Conservation (phyloP, 2,113 vertebrate genomes). For the Equus przewalskii region DNA sequence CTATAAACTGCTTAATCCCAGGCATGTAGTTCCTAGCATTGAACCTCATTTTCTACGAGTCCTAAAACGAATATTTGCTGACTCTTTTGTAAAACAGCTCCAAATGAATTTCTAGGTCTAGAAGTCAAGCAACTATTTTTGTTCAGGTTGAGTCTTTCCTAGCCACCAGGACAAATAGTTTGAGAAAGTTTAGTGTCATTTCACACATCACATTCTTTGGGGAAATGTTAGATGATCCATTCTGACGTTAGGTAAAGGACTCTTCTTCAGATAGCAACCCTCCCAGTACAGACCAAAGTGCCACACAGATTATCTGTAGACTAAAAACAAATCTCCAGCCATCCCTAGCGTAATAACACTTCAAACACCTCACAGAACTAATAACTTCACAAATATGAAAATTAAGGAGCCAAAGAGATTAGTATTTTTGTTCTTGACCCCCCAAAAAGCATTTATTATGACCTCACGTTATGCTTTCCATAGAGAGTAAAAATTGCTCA, state of each 20-base stretch:
- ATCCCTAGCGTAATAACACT: not conserved
- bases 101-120: conserved; percentile 26
- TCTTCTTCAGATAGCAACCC: not conserved
- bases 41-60: not conserved
- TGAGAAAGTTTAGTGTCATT: conserved; percentile 18
- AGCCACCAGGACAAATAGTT: not conserved
- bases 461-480: not conserved
- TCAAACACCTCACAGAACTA: not conserved
- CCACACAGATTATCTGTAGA: not conserved
- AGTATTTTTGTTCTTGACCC: conserved; percentile 29
- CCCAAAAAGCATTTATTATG: not conserved
- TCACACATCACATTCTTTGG: not conserved
- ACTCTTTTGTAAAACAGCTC: not conserved
- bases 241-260: not conserved
- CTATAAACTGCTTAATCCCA: not conserved
- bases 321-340: not conserved
- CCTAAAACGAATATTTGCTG: conserved; percentile 13
- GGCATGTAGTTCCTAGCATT: not conserved
- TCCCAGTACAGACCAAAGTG: not conserved
- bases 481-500: not conserved
- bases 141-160: not conserved
- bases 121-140: not conserved
- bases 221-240: not conserved
- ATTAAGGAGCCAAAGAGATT: not conserved
- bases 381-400: conserved; percentile 1